Percentiles rank a stretch among this genome's conserved stretches.
Evolutionary conservation across 2,113 vertebrate species (phyloP).

Genomic region (Gulo gulo): DNA sequence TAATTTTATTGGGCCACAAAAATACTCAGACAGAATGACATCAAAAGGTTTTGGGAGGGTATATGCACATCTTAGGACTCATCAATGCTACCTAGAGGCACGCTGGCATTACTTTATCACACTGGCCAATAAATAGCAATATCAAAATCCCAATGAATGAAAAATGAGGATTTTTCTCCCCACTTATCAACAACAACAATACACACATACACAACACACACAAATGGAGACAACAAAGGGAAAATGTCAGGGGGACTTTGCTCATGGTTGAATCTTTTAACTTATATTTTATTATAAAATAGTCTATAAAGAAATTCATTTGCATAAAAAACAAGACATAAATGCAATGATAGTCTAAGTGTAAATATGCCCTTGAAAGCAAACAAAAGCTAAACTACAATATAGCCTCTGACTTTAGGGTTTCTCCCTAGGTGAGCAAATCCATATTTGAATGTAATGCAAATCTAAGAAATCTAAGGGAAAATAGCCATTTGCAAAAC

Average conservation of each 20-base stretch:
- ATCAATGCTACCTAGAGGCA: background rate
- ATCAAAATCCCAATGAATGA: slow-evolving; percentile 24
- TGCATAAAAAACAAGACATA: slow-evolving; percentile 45
- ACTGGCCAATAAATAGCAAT: background rate
- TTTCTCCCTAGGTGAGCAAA: slow-evolving; percentile 14
- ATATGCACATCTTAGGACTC: background rate
- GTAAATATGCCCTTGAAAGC: background rate
- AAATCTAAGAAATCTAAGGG: slow-evolving; percentile 67
- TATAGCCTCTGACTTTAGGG: background rate
- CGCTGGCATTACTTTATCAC: background rate
- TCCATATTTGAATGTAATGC: slow-evolving; percentile 60
- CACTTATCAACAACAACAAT: background rate
- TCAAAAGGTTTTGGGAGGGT: background rate
- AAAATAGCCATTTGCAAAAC: slow-evolving; percentile 59
- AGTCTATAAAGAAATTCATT: slow-evolving; percentile 31
- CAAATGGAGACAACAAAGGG: background rate
- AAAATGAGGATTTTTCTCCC: background rate
- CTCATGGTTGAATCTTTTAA: background rate
- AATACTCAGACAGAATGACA: background rate
- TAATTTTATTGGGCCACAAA: background rate
- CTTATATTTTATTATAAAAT: slow-evolving; percentile 44
- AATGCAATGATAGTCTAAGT: slow-evolving; percentile 18
- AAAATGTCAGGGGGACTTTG: background rate
- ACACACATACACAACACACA: background rate
- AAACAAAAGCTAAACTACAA: slow-evolving; percentile 59